Percentiles rank a stretch among this genome's conserved stretches.
These are phyloP conservation scores for Struthio camelus DNA, from an alignment of 2,113 vertebrate species.

Conservation along the genomic window DNA sequence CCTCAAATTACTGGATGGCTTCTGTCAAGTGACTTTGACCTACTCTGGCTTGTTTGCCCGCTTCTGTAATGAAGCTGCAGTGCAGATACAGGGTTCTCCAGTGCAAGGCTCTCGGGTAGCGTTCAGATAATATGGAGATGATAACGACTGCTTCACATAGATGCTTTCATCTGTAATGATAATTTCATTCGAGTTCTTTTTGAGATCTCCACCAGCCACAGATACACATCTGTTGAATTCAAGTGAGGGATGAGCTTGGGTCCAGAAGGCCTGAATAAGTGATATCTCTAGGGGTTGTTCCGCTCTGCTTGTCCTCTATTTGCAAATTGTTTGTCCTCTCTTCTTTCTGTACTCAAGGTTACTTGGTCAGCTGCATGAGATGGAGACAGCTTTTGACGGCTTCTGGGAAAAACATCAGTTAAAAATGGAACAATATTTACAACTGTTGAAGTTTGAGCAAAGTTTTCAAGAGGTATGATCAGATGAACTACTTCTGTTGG, in stretches of 20 bases:
- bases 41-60: background rate
- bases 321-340: background rate
- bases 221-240: accelerated
- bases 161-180: background rate
- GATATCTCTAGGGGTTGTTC: background rate
- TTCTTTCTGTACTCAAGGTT: constrained; percentile 78
- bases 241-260: background rate
- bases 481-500: background rate
- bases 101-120: background rate
- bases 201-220: background rate
- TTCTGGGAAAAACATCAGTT: constrained; percentile 98
- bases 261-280: background rate
- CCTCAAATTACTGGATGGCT: background rate
- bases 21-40: background rate
- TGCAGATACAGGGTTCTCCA: background rate
- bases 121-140: background rate
- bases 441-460: constrained; percentile 91
- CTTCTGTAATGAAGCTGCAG: background rate
- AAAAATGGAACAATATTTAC: constrained; percentile 94
- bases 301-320: background rate
- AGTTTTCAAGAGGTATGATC: constrained; percentile 88
- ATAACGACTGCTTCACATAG: background rate
- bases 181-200: background rate
- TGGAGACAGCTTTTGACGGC: constrained; percentile 96
- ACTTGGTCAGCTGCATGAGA: constrained; percentile 90